Evolutionary conservation across 1,140 invertebrate species (phyloP).

Genomic region (Andricus grossulariae): DNA sequence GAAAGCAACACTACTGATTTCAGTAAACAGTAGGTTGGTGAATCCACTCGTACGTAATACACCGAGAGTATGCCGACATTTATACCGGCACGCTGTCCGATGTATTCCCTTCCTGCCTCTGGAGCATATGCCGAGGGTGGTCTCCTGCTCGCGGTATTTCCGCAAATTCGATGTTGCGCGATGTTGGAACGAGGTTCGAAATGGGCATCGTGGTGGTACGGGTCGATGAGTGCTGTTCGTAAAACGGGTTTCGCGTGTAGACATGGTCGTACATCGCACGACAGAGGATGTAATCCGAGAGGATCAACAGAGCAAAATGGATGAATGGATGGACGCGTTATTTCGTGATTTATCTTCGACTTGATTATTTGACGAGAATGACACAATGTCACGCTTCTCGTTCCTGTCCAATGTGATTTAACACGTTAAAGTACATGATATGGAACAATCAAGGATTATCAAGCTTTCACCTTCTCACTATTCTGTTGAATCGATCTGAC

Average conservation of each 20-base stretch:
- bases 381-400: constrained; percentile 26
- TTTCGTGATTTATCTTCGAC: constrained; percentile 28
- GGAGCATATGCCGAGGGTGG: not conserved
- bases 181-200: constrained; percentile 5
- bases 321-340: constrained; percentile 20
- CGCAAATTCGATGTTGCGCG: constrained; percentile 30
- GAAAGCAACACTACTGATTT: not conserved
- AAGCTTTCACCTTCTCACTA: not conserved
- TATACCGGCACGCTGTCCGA: not conserved
- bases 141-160: constrained; percentile 9
- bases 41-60: constrained; percentile 16
- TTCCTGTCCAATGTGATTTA: not conserved
- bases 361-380: constrained; percentile 19
- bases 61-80: not conserved
- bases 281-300: constrained; percentile 29
- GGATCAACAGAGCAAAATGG: constrained; percentile 23
- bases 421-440: not conserved
- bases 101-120: constrained; percentile 20
- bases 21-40: not conserved
- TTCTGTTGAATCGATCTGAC: no score
- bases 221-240: constrained; percentile 25
- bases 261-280: constrained; percentile 11
- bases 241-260: constrained; percentile 29
- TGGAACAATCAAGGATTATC: not conserved
- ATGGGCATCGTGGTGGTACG: not conserved